Evolutionary conservation across 2,797 vertebrate species (phyloP).

Genomic region (Hyperoplus lanceolatus): DNA sequence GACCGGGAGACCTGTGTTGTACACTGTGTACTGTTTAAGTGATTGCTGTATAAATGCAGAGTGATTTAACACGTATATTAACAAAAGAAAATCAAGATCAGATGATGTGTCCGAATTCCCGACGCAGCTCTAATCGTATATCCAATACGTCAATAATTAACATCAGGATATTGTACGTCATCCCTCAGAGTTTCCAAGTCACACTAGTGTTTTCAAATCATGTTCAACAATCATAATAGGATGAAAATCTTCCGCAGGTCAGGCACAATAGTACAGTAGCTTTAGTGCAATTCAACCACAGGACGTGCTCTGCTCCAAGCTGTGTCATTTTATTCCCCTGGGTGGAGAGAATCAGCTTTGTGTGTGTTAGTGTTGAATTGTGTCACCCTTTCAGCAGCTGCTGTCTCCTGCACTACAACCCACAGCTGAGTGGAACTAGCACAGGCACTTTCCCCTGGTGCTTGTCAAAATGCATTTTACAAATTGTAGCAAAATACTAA

Average conservation of each 20-base stretch:
- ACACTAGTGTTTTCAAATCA: neutral
- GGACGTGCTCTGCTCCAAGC: conserved; percentile 25
- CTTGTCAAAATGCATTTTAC: conserved; percentile 53
- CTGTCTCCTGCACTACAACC: conserved; percentile 46
- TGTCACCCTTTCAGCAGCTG: conserved; percentile 29
- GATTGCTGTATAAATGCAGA: too few relatives aligned
- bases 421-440: conserved; percentile 43
- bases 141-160: neutral
- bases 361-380: conserved; percentile 42
- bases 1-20: too few relatives aligned
- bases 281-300: conserved; percentile 29
- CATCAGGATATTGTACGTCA: neutral
- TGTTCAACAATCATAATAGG: neutral
- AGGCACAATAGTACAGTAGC: conserved; percentile 8
- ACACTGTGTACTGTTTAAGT: too few relatives aligned
- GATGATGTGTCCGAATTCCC: neutral
- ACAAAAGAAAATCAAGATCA: neutral
- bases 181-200: neutral
- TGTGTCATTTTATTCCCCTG: neutral
- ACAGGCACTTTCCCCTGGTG: conserved; percentile 58
- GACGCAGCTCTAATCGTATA: neutral
- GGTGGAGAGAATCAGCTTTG: conserved; percentile 41
- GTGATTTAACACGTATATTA: neutral
- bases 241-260: conserved; percentile 4
- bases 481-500: conserved; percentile 37